Percentiles rank a stretch among this genome's conserved stretches.
Evolutionary conservation across 2,113 vertebrate genomes (phyloP).

Genomic region (Scartelaos histophorus): DNA sequence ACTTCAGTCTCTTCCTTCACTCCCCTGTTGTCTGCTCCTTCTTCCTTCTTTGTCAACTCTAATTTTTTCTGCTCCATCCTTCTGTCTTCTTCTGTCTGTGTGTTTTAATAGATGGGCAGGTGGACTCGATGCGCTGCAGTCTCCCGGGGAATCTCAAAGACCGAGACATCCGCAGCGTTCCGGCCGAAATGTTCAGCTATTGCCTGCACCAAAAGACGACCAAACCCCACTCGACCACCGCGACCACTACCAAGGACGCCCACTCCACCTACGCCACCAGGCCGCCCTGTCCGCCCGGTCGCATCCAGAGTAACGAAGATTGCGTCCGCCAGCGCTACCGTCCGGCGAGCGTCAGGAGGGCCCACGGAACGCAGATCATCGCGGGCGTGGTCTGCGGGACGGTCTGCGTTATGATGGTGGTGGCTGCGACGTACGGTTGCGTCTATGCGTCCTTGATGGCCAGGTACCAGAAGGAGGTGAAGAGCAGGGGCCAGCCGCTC

Average conservation of each 20-base stretch:
- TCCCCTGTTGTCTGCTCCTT: slow-evolving; percentile 27
- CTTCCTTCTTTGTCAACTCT: slow-evolving; percentile 8
- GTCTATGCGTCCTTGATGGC: slow-evolving; percentile 93
- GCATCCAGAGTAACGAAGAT: slow-evolving; percentile 53
- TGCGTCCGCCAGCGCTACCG: slow-evolving; percentile 84
- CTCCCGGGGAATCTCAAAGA: slow-evolving; percentile 87
- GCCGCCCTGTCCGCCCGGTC: slow-evolving; percentile 63
- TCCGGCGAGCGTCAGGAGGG: slow-evolving; percentile 86
- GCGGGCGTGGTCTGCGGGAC: slow-evolving; percentile 90
- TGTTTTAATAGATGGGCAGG: slow-evolving; percentile 81
- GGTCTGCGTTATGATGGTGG: slow-evolving; percentile 96
- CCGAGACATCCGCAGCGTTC: slow-evolving; percentile 87
- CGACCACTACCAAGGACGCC: slow-evolving; percentile 60
- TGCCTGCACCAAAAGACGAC: slow-evolving; percentile 72
- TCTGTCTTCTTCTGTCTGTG: not conserved
- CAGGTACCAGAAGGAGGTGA: slow-evolving; percentile 88
- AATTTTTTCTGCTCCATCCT: slow-evolving; percentile 7
- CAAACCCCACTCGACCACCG: slow-evolving; percentile 22
- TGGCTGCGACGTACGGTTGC: slow-evolving; percentile 91
- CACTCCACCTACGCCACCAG: slow-evolving; percentile 63
- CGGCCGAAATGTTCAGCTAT: slow-evolving; percentile 93
- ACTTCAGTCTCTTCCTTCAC: slow-evolving; percentile 37
- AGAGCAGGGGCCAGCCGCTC: slow-evolving; percentile 82
- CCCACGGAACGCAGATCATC: slow-evolving; percentile 89
- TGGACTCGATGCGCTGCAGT: slow-evolving; percentile 88